Base-by-base conservation (phyloP, 2,888 invertebrate genomes). In the Lochmaea crataegi region DNA sequence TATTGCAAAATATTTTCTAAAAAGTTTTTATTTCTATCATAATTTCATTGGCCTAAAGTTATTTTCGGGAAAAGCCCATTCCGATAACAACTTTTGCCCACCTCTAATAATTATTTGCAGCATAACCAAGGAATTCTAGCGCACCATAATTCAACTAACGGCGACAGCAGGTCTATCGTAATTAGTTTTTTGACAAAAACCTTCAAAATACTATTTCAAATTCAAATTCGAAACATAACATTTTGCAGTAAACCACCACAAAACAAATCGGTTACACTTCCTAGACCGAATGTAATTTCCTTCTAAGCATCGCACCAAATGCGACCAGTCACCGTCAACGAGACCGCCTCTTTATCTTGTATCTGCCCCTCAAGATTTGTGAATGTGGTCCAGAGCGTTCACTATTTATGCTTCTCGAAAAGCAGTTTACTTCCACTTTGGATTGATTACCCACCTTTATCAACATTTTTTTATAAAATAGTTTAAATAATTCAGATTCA, bases 91-190 rank as follows among this genome's bases (percentile, higher is more conserved):
- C 18, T 68, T 16, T n/a, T 14, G 18, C 22, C 48, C 58, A 68
- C 18, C 67, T 68, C 67, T 68, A 57, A 7, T 18, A 22, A n/a
- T n/a, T 16, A 42, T 56, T 67, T 12, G 22, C 51, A 65, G 41
- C 5, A n/a, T 18, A 22, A 22, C 22, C 12, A 18, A 16, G 12
- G 41, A 22, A 16, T 71, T 60, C 48, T 69, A 70, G 73, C 73
- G n/a, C n/a, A 68, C 71, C 68, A 66, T 61, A 70, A 72, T 75
- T 70, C 64, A 65, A 73, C 16, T 53, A 75, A 71, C 65, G 73
- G 71, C 69, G 73, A 73, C 74, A 68, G 51, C 22, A 58, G 38
- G 72, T 75, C 75, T 75, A 70, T 69, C 58, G 71, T 73, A 72
- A 57, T 67, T 72, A 48, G 14, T 48, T 42, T 11, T 42, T 42